phyloP scores from a whole-genome alignment of 1,140 invertebrate species.

The Atta cephalotes region DNA sequence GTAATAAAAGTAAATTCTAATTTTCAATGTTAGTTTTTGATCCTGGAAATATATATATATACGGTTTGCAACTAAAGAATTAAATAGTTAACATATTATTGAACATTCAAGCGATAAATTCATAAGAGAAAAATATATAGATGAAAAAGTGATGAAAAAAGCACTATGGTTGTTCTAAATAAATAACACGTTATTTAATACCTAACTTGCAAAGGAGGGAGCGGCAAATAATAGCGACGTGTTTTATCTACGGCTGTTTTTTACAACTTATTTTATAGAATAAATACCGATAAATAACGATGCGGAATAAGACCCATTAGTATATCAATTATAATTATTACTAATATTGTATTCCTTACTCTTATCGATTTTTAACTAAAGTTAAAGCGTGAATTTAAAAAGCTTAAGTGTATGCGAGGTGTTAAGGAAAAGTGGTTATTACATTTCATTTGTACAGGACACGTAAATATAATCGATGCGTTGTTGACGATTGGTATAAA shows the following conservation, averaged over 20 bases:
- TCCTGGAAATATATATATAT: neutral
- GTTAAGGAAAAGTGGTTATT: constrained; percentile 58
- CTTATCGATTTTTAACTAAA: constrained; percentile 74
- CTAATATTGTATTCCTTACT: constrained; percentile 74
- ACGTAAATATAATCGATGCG: constrained; percentile 72
- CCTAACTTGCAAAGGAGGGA: constrained; percentile 62
- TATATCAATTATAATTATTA: constrained; percentile 75
- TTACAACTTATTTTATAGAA: constrained; percentile 73
- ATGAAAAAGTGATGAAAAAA: constrained; percentile 61
- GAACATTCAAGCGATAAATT: constrained; percentile 80
- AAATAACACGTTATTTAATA: constrained; percentile 76
- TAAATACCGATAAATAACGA: constrained; percentile 67
- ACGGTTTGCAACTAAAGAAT: constrained; percentile 41
- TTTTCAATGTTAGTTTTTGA: neutral
- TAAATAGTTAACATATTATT: constrained; percentile 75
- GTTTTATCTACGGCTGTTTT: constrained; percentile 69
- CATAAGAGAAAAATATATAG: constrained; percentile 74
- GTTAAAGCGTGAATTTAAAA: constrained; percentile 76
- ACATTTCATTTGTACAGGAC: constrained; percentile 70
- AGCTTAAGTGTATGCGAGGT: constrained; percentile 67
- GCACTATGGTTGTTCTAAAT: constrained; percentile 72
- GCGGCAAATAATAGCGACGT: constrained; percentile 30
- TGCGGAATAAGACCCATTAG: constrained; percentile 70
- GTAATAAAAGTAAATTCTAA: neutral
- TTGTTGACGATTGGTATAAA: constrained; percentile 76